Base-by-base conservation (phyloP, 1,140 invertebrate genomes). In the Semibalanus balanoides region DNA sequence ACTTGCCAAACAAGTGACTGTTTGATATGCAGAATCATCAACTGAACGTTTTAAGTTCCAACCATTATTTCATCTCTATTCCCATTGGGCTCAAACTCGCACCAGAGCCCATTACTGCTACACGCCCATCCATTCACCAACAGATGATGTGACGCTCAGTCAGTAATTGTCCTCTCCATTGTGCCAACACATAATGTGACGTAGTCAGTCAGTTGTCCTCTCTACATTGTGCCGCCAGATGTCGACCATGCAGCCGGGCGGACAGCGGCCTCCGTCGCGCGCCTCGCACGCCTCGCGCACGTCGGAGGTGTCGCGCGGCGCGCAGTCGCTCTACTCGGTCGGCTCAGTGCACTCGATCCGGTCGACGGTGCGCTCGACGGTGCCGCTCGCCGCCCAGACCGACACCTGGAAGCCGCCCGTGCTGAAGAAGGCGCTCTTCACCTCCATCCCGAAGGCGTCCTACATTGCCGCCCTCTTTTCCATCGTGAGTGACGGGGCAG, bases 311-410 rank as follows among this genome's bases (percentile, higher is more conserved):
- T 72, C 70, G 28, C n/a, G 70, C 9, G 70, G 70, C 9, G 70
- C 28, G 7, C 11, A 11, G 28, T 72, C 70, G 70, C n/a, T 72
- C 9, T 72, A 72, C 70, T 72, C 70, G 11, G 70, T 72, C 3
- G 70, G 70, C 28, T 72, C 70, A 3, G 70, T 72, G 11, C 70
- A 72, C 70, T 72, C 70, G n/a, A n/a, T 72, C 19, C 70, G 70
- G n/a, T 72, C 70, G 0, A 29, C 70, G n/a, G 70, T 29, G 9
- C n/a, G 70, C n/a, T 72, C 70, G 7, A 72, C 70, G 0, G 70
- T 72, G n/a, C 70, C 70, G 28, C 70, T 72, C 25, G 29, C 28
- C 11, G 70, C 7, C 9, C 7, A 72, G 29, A 30, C n/a, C 19
- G 70, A 72, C 11, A 11, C 70, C 0, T 72, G 70, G 70, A 72